Evolutionary conservation across 2,888 invertebrate species (phyloP).

Genomic region (Augochlorella aurata): DNA sequence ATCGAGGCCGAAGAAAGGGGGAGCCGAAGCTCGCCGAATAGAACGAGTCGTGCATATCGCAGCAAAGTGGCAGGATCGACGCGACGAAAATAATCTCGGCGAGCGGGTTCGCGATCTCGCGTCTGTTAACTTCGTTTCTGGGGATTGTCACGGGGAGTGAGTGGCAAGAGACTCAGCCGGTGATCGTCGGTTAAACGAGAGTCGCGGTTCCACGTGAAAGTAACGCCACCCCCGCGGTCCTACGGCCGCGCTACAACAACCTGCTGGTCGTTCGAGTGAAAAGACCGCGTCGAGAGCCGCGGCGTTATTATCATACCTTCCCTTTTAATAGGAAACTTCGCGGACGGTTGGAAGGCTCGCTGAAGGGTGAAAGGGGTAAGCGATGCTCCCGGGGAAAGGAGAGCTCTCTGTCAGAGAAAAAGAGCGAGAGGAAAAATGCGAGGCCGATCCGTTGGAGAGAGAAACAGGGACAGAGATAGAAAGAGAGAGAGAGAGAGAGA

Average conservation of each 20-base stretch:
- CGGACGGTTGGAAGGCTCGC: conserved; percentile 61
- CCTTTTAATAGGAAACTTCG: conserved; percentile 69
- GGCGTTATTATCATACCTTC: conserved; percentile 67
- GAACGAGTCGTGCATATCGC: not conserved
- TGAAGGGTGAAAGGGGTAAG: conserved; percentile 67
- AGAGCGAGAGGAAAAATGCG: conserved; percentile 50
- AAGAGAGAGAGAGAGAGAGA: not conserved
- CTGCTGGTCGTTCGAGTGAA: conserved; percentile 65
- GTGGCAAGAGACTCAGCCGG: conserved; percentile 36
- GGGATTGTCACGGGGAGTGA: conserved; percentile 43
- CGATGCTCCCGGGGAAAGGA: conserved; percentile 55
- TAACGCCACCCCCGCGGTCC: not conserved
- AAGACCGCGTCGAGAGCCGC: conserved; percentile 65
- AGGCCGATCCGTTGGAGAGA: conserved; percentile 21
- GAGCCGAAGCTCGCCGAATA: not conserved
- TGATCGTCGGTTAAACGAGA: conserved; percentile 55
- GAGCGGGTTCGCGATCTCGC: not conserved
- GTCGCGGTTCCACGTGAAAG: conserved; percentile 11
- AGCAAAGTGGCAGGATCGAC: not conserved
- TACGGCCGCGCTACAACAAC: conserved; percentile 36
- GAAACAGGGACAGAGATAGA: not conserved
- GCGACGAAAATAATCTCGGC: not conserved
- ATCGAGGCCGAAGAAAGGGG: too few species aligned
- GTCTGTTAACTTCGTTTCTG: conserved; percentile 43
- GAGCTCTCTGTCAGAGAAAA: conserved; percentile 41